phyloP scores from a whole-genome alignment of 2,113 vertebrate species.

The Bufo bufo region DNA sequence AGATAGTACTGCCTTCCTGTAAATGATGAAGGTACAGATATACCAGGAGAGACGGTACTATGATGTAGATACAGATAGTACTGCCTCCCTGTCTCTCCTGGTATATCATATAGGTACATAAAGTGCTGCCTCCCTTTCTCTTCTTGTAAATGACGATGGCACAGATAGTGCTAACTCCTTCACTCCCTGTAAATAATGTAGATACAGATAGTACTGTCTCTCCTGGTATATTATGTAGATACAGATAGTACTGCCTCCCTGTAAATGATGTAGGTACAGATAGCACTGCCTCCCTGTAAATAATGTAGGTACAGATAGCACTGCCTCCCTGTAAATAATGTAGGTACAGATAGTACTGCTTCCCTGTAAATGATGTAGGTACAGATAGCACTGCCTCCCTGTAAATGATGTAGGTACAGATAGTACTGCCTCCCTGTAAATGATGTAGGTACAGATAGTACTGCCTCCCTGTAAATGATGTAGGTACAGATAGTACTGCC shows the following conservation, averaged over 20 bases:
- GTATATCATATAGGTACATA: too few relatives aligned
- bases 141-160: not conserved
- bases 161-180: constrained; percentile 1
- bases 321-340: too few relatives aligned
- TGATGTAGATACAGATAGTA: too few relatives aligned
- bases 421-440: not conserved
- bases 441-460: not conserved
- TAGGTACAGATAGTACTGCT: too few relatives aligned
- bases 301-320: too few relatives aligned
- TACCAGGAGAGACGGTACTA: too few relatives aligned
- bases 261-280: not conserved
- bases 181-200: not conserved
- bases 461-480: not conserved
- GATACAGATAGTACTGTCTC: not conserved
- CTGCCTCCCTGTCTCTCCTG: not conserved
- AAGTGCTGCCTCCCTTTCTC: not conserved
- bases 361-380: not conserved
- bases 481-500: too few relatives aligned
- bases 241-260: not conserved
- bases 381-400: too few relatives aligned
- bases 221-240: not conserved
- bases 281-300: not conserved
- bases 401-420: too few relatives aligned
- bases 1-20: too few relatives aligned
- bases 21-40: too few relatives aligned